A percentile compares a stretch with the other conserved stretches of the same genome.
These are phyloP conservation scores for Puffinus mauretanicus DNA, from an alignment of 2,113 vertebrate genomes.

Conservation along the genomic window DNA sequence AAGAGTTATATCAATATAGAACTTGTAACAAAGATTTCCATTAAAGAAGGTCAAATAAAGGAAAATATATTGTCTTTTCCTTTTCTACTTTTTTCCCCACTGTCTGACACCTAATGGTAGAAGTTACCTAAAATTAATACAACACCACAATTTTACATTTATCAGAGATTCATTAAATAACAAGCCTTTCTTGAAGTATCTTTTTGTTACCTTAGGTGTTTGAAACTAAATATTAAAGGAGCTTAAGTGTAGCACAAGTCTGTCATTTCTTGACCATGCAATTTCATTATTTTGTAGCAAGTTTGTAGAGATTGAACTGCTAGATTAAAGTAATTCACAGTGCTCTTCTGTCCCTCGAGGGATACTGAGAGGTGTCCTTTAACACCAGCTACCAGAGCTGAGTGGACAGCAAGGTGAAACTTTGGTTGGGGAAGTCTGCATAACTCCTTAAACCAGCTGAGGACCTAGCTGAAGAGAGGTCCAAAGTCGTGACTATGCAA, in stretches of 20 bases:
- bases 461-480: background rate
- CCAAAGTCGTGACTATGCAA: background rate
- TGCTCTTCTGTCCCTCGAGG: slow-evolving; percentile 20
- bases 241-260: background rate
- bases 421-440: background rate
- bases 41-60: slow-evolving; percentile 24
- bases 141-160: background rate
- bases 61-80: background rate
- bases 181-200: background rate
- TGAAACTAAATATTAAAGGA: background rate
- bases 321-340: slow-evolving; percentile 49
- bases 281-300: slow-evolving; percentile 54
- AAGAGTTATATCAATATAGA: slow-evolving; percentile 13
- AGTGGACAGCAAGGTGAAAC: slow-evolving; percentile 37
- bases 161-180: background rate
- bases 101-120: background rate
- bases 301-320: slow-evolving; percentile 3
- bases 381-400: background rate
- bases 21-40: background rate
- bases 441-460: background rate
- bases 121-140: background rate
- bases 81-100: background rate
- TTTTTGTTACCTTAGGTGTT: slow-evolving; percentile 3
- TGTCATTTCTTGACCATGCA: slow-evolving; percentile 30
- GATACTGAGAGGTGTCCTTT: slow-evolving; percentile 12